Base-by-base conservation (phyloP, 1,140 invertebrate species). In the Heliconius melpomene region DNA sequence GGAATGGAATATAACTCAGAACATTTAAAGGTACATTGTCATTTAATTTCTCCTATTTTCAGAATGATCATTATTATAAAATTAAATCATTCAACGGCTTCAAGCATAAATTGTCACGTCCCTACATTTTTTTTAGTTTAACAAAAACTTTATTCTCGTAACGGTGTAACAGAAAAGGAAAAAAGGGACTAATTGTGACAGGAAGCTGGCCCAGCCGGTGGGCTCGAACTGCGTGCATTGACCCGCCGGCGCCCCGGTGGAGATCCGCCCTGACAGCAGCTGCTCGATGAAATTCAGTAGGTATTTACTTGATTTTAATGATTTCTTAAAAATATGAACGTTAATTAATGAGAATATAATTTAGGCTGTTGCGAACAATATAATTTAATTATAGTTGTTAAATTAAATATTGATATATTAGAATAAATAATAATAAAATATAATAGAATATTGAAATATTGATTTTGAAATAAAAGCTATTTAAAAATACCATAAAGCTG, bases 151-250 rank as follows among this genome's bases (percentile, higher is more conserved):
- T 76, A 81, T 87, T 83, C 83, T 85, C 80, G 86, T 89, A 87
- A 88, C 89, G 84, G 90, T 89, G 87, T 87, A 85, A 76, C 75
- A 74, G 80, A 76, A 80, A 87, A 86, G 85, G 88, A 91, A 92
- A 89, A 90, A 85, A 83, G 79, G 83, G 87, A 87, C 88, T 90
- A 91, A 90, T 91, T 91, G 89, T 91, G 88, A 92, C 91, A 91
- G 91, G 91, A 93, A 92, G 81, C 89, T 85, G 73, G 78, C 84
- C 84, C 90, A 91, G 89, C 86, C 87, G 90, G 87, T 89, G 85
- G 81, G 81, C 84, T 86, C 83, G 89, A 90, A 89, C 90, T 66
- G 75, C 72, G 91, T 87, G 80, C 90, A 82, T 84, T 89, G 89
- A 93, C 88, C 91, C 84, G 79, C 77, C 83, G 83, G 80, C 82